Evolutionary conservation across 2,888 invertebrate species (phyloP), one percentile per base, ranked within the genome.

Genomic region (Antitype chi): DNA sequence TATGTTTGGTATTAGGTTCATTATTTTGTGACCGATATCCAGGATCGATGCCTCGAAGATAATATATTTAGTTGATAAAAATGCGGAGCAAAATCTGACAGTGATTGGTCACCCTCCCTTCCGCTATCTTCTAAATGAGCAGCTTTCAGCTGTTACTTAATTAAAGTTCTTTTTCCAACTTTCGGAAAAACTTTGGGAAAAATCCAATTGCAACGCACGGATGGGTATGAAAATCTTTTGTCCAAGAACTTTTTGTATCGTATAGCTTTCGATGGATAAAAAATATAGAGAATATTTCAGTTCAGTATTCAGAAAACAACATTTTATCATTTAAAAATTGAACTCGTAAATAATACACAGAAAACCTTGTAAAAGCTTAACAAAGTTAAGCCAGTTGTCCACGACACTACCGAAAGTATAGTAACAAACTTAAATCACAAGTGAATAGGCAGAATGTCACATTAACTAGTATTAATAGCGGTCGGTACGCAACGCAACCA

Each of bases 21-120:
- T 38, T 64, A 49, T 55, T 69, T 57, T 47, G 23, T 9, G 17
- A 23, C 49, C 8, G 43, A 69, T 60, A 59, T 77, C 8, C 53
- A 55, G 15, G 28, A 55, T 77, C 15, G 23, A 78, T 62, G 4
- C 43, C 23, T 79, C 57, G n/a, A 7, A 77, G 43, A 74, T 53
- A 28, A 63, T n/a, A 63, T n/a, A 62, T 49, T 32, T 53, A 49
- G 17, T 53, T 23, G 5, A 55, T 74, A 25, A 74, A 73, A 78
- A 71, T 25, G 23, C 17, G 32, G 20, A 23, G 23, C 63, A 72
- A 78, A 78, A 78, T 67, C 15, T 74, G 78, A 78, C 78, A 80
- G 49, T 74, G 78, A 74, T 74, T 43, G 49, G 78, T 80, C 74
- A 63, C 43, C 28, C n/a, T 68, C 8, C 28, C 53, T n/a, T 38